Evolutionary conservation across 2,113 vertebrate genomes (phyloP).

Genomic region (Rafetus swinhoei): DNA sequence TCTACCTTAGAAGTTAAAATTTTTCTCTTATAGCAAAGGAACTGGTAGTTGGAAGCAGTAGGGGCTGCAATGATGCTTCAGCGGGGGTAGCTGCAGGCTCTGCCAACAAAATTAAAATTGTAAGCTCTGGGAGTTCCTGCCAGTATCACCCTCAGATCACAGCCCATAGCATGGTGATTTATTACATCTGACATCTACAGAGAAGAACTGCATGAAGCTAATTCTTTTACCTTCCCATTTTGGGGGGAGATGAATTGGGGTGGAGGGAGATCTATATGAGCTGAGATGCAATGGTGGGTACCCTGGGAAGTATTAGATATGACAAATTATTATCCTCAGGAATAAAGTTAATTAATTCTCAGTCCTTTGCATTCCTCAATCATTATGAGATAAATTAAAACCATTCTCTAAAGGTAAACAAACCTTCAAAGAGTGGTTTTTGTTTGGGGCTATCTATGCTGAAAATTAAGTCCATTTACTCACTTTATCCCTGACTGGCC

Average conservation of each 20-base stretch:
- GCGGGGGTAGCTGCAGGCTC: neutral
- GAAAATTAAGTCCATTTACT: neutral
- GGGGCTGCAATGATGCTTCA: neutral
- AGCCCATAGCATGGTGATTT: neutral
- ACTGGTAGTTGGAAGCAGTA: neutral
- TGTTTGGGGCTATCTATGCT: neutral
- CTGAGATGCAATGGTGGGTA: neutral
- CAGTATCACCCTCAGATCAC: neutral
- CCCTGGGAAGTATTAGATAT: accelerated
- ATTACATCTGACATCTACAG: accelerated
- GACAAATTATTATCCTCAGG: neutral
- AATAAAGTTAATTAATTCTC: neutral
- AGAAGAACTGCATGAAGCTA: neutral
- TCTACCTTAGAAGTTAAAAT: neutral
- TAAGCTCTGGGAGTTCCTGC: neutral
- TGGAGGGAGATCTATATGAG: accelerated
- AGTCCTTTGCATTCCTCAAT: neutral
- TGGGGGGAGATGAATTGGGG: accelerated
- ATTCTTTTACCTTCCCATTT: neutral
- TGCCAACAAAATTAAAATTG: neutral
- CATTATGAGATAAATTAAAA: neutral
- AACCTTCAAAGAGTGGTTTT: neutral
- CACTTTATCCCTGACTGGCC: neutral
- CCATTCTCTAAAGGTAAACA: neutral
- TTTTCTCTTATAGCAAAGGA: neutral